Evolutionary conservation across 2,888 invertebrate species (phyloP).

Genomic region (Callosobruchus maculatus): DNA sequence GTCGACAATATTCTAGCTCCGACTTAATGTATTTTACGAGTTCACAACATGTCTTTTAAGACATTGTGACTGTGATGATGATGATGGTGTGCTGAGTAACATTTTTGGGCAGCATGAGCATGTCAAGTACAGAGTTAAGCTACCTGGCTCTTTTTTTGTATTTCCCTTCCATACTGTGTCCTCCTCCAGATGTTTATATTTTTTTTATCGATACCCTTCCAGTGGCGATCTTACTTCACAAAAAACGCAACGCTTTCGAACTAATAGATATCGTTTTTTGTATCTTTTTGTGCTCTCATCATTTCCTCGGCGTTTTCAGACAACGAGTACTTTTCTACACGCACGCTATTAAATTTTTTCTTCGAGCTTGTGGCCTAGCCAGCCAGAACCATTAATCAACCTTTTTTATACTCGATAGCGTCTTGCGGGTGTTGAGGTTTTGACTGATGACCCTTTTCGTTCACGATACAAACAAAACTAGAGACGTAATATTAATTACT

Average conservation of each 20-base stretch:
- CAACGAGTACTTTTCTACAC: not conserved
- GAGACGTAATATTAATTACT: no score
- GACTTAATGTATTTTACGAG: no score
- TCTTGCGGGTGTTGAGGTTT: not conserved
- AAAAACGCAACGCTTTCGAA: not conserved
- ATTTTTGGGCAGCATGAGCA: no score
- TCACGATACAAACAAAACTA: not conserved
- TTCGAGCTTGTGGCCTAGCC: not conserved
- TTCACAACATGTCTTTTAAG: no score
- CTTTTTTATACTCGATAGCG: not conserved
- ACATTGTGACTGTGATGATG: no score
- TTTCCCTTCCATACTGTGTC: no score
- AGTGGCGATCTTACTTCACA: not conserved
- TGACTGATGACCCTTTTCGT: not conserved
- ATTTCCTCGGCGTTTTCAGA: not conserved
- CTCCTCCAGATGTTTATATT: no score
- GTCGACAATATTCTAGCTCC: no score
- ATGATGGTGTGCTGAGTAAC: no score
- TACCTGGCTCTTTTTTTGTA: no score
- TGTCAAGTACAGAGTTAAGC: no score
- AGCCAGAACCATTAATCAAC: not conserved
- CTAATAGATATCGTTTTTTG: not conserved
- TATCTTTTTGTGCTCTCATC: not conserved
- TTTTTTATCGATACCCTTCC: no score
- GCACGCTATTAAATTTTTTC: not conserved